phyloP scores from a whole-genome alignment of 2,113 vertebrate species.

The Zapornia atra region DNA sequence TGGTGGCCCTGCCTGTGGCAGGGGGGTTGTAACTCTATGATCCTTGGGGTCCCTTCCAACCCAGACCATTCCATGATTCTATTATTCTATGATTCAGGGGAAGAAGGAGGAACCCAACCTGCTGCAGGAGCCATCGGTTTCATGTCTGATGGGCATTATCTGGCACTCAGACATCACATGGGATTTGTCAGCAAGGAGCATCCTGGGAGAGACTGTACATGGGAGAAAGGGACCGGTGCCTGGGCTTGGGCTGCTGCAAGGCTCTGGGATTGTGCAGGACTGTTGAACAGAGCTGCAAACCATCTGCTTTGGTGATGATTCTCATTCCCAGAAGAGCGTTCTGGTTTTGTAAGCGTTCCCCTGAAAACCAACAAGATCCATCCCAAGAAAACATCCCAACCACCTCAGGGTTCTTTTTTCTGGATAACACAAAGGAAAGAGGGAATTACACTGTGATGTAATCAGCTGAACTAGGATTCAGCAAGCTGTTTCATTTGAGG shows the following conservation, averaged over 20 bases:
- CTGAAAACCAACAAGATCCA: background rate
- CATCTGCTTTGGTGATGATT: background rate
- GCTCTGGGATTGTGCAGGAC: background rate
- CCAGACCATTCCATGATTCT: too few species aligned
- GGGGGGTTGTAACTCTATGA: too few species aligned
- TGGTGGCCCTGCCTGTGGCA: too few species aligned
- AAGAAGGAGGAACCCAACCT: background rate
- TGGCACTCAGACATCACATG: rapidly evolving
- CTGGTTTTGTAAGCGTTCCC: background rate
- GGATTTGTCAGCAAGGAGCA: background rate
- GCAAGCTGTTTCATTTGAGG: background rate
- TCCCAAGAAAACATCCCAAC: background rate
- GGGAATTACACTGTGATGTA: background rate
- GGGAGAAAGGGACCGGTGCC: background rate
- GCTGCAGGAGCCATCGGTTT: background rate
- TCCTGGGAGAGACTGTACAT: background rate
- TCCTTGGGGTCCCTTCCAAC: too few species aligned
- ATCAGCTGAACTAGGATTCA: conserved; percentile 1
- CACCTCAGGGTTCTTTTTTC: background rate
- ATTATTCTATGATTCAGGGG: too few species aligned
- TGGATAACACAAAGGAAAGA: background rate
- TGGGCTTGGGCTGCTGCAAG: background rate
- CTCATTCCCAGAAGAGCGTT: background rate
- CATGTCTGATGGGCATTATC: rapidly evolving
- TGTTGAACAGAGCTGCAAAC: background rate